Evolutionary conservation across 2,888 invertebrate species (phyloP), one percentile per base, ranked within the genome.

Genomic region (Salticus scenicus): DNA sequence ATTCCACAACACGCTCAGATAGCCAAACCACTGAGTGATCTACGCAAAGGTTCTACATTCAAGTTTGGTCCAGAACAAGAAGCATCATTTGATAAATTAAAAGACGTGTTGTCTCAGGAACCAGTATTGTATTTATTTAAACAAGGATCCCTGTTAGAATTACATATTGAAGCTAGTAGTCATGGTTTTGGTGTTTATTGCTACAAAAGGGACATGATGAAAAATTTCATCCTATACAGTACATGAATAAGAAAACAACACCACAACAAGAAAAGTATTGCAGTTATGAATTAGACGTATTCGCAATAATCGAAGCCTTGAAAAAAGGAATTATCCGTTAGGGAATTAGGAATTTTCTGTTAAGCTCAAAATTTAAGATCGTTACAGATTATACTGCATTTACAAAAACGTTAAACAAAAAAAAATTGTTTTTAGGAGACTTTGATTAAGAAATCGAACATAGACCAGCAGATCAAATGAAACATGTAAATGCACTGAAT

Each of bases 341-440:
- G n/a, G n/a, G n/a, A n/a, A 72, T 72, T n/a, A 20, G 66, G 27
- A 78, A 78, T 2, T 78, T 67, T 31, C 30, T 77, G 14, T 37
- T 77, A 20, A 42, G 47, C 42, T 71, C 41, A 77, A 20, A 37
- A 70, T 64, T 71, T 33, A 77, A 75, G 20, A 82, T 82, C 0
- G 28, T 69, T 8, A 69, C 69, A 12, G 75, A 69, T 37, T 76
- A 63, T 27, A 24, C 28, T 14, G 64, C 47, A 14, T 73, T 73
- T 24, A 47, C 63, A 41, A 73, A 42, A n/a, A 31, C 33, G 14
- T 47, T 73, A 4, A 0, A 30, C 8, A 80, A 73, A 37, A 73
- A 31, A 5, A 27, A 12, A 28, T 73, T 8, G 14, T 66, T 30
- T 24, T 24, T 0, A 64, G 30, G 24, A 47, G 72, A 14, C 66